Base-by-base conservation (phyloP, 2,113 vertebrate species). In the Henicopernis longicauda region DNA sequence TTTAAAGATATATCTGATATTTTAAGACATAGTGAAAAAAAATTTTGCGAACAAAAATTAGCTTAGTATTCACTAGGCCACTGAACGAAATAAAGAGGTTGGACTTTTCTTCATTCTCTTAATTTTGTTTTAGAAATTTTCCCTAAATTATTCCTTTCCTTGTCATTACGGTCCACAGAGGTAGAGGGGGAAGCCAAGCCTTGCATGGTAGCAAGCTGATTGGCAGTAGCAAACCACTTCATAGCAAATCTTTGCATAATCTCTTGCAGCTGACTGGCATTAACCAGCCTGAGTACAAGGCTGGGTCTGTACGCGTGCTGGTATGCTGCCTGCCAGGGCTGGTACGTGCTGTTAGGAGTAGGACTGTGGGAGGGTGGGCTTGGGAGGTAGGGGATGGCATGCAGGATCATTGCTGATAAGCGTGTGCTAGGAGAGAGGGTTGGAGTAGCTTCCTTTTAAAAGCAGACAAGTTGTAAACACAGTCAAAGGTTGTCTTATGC, bases 211-310 rank as follows among this genome's bases (percentile, higher is more conserved):
- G 40, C 49, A 17, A 86, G 49, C 31, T 0, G 29, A 9, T 22
- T 61, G 89, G 86, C 77, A 77, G 84, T 8, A 83, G 81, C 44
- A 73, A 67, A n/a, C 25, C 42, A 8, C 9, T 50, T 66, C 21
- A 15, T 9, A 66, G 55, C n/a, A 55, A 4, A 26, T 25, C 34
- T 40, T 27, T 27, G 50, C 38, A 11, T 59, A 12, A 18, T 29
- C 34, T 25, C n/a, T 6, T 38, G n/a, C 44, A 50, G 69, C 69
- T 59, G 69, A 10, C 7, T 18, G 66, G 66, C 34, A 16, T 38
- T 18, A 26, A 1, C 6, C 34, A 34, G 59, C 23, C 13, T 6
- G 20, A 8, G 38, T 1, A 0, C 7, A 2, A 7, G 74, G 63
- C 69, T 50, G 70, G 63, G 36, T 18, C 66, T 29, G 72, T 9